Evolutionary conservation across 2,888 invertebrate genomes (phyloP).

Genomic region (Drosophila tripunctata): DNA sequence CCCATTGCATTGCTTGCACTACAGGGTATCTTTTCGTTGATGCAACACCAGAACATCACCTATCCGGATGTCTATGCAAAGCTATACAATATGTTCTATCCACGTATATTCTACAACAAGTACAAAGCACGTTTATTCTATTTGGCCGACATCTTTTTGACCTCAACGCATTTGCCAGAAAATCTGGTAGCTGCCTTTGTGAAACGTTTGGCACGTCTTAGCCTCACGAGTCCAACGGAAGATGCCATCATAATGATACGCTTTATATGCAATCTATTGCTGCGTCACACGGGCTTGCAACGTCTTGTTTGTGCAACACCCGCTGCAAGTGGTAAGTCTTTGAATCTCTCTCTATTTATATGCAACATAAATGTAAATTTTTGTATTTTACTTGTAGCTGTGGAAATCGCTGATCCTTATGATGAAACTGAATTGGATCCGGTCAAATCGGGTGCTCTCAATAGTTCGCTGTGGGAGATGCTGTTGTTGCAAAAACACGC

Average conservation of each 20-base stretch:
- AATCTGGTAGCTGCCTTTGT: conserved; percentile 96
- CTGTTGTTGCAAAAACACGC: conserved; percentile 90
- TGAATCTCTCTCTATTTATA: too few relatives aligned
- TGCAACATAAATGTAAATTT: too few relatives aligned
- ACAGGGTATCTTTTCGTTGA: conserved; percentile 95
- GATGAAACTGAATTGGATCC: conserved; percentile 93
- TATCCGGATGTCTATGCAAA: conserved; percentile 98
- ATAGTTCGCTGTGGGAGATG: conserved; percentile 97
- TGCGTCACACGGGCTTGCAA: conserved; percentile 93
- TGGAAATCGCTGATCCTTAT: conserved; percentile 89
- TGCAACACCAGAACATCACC: conserved; percentile 95
- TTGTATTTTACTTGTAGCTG: conserved; percentile 21
- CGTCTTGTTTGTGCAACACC: conserved; percentile 86
- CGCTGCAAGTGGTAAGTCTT: conserved; percentile 83
- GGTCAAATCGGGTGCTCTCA: conserved; percentile 90
- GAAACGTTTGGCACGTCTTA: conserved; percentile 93
- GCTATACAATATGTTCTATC: conserved; percentile 96
- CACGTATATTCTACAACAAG: conserved; percentile 95
- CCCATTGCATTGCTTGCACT: conserved; percentile 94
- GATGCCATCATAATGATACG: conserved; percentile 91
- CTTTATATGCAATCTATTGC: conserved; percentile 93
- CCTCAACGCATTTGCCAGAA: conserved; percentile 96
- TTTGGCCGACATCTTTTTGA: conserved; percentile 94
- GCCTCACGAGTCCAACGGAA: conserved; percentile 92
- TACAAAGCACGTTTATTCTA: conserved; percentile 95